A percentile compares a stretch with the other conserved stretches of the same genome.
Conservation (phyloP, 2,113 vertebrate genomes). For the Pomatorhinus ruficollis region DNA sequence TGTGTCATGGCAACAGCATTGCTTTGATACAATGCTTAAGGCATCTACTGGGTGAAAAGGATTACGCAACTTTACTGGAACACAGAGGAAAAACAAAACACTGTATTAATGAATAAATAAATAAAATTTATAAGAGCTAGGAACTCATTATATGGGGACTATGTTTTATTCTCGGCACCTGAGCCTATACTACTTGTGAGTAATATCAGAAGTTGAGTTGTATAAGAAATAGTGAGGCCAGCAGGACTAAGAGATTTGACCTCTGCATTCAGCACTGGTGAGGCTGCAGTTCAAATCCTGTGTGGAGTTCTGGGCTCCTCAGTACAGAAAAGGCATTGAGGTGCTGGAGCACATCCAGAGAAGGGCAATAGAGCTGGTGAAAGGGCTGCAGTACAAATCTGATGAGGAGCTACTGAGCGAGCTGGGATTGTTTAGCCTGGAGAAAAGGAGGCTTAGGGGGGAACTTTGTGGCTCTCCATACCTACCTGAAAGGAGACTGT, state of each 20-base stretch:
- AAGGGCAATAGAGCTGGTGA: neutral
- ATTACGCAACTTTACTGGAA: neutral
- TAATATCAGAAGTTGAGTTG: neutral
- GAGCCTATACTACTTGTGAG: neutral
- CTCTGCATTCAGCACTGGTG: fast-evolving
- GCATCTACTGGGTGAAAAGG: neutral
- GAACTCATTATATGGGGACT: neutral
- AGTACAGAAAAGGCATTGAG: neutral
- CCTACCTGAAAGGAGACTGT: neutral
- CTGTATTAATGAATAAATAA: neutral
- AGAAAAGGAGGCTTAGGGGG: neutral
- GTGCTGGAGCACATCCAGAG: neutral
- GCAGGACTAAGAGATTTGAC: neutral
- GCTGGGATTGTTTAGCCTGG: neutral
- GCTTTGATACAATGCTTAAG: neutral
- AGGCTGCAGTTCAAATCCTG: fast-evolving
- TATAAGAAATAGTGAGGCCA: neutral
- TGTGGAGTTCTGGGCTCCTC: neutral
- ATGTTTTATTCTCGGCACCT: neutral
- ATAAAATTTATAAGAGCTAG: neutral
- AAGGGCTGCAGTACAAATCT: neutral
- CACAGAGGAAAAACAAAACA: neutral
- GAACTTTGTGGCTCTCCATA: neutral
- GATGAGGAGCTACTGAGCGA: neutral
- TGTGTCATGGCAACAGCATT: neutral